Base-by-base conservation (phyloP, 2,888 invertebrate genomes). In the Papilio protenor region DNA sequence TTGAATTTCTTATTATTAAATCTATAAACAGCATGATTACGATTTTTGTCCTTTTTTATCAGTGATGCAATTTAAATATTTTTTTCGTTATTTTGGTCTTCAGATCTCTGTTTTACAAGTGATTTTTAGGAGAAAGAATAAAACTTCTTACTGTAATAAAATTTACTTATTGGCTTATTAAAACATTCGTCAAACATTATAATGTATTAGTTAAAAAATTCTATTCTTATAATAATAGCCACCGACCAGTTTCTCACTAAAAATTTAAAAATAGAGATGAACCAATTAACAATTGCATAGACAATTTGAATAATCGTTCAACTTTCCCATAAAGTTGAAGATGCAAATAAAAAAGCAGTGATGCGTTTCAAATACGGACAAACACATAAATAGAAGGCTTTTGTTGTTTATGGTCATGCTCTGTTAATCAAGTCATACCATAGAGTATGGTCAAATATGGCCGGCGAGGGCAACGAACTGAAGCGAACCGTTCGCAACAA, bases 281-380 rank as follows among this genome's bases (percentile, higher is more conserved):
- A 59, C 45, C 21, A 47, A 61, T 59, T 11, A 45, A 27, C 10
- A 12, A 59, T 33, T 76, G 52, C 73, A 40, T 57, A 57, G 16
- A 55, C 27, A 66, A 55, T 77, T 66, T 33, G 33, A 66, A 27
- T 77, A 73, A 73, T 69, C 69, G 40, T 18, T 33, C 40, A 6
- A 73, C 66, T 52, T 45, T 72, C 45, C 52, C 78, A 82, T 80
- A 84, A 81, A 81, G 57, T 72, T n/a, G 77, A 81, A 82, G 82
- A 86, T 84, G 83, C 85, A 85, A 85, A 86, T 85, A 85, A 87
- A 87, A 88, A 86, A 83, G 49, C 85, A 85, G 85, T 88, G 90
- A 89, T 85, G 88, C 89, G 86, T 88, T 85, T 84, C 87, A 82
- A 87, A 86, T 86, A 84, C 80, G 82, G 84, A 85, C 85, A 88